Percentiles rank a stretch among this genome's conserved stretches.
These are phyloP conservation scores for Drosophila austrosaltans DNA, from an alignment of 2,888 invertebrate genomes.

Conservation along the genomic window DNA sequence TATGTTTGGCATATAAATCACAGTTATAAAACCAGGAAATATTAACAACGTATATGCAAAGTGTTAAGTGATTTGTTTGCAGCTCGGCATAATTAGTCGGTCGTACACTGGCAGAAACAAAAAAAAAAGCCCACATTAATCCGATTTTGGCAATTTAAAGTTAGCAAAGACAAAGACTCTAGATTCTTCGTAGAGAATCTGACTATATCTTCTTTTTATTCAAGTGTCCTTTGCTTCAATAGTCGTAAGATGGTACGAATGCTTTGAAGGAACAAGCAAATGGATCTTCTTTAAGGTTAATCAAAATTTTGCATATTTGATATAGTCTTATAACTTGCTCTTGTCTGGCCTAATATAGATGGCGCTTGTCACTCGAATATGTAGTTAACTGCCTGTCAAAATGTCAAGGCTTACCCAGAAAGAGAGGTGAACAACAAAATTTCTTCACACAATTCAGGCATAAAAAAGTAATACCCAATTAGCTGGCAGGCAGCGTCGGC, in stretches of 20 bases:
- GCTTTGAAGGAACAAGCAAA: no score
- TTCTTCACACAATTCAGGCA: slow-evolving; percentile 78
- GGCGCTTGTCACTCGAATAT: slow-evolving; percentile 1
- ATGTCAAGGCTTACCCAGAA: slow-evolving; percentile 49
- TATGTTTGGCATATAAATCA: slow-evolving; percentile 15
- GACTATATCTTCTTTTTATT: no score
- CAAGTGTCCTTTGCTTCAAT: no score
- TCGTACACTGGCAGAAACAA: neutral
- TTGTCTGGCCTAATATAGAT: neutral
- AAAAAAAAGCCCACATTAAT: no score
- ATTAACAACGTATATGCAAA: slow-evolving; percentile 12
- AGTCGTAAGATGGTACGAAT: no score
- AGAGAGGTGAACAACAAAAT: slow-evolving; percentile 64
- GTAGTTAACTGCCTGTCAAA: slow-evolving; percentile 28
- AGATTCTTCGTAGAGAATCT: no score
- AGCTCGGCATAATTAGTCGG: slow-evolving; percentile 3
- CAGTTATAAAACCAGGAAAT: slow-evolving; percentile 24
- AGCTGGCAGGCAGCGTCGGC: slow-evolving; percentile 65
- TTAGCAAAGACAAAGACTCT: no score
- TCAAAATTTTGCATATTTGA: neutral
- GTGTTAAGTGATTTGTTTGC: slow-evolving; percentile 19
- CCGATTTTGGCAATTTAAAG: no score
- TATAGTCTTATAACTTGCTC: neutral
- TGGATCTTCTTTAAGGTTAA: no score
- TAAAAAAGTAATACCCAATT: slow-evolving; percentile 78